Percentiles rank a stretch among this genome's conserved stretches.
Conservation (phyloP, 2,113 vertebrate genomes). For the Python bivittatus region DNA sequence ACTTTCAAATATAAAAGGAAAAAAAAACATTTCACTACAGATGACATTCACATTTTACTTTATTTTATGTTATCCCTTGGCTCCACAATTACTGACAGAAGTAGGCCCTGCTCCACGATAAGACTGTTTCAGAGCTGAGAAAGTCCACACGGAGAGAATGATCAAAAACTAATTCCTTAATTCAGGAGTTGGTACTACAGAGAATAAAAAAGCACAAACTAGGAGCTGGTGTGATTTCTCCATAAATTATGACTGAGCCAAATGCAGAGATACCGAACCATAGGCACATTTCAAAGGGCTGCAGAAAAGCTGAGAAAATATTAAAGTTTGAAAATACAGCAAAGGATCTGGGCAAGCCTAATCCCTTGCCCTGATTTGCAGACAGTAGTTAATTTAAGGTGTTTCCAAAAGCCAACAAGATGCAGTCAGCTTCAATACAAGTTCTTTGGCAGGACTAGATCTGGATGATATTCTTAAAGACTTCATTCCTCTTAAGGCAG, state of each 20-base stretch:
- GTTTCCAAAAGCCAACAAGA: background rate
- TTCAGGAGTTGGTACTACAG: background rate
- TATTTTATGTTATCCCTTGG: background rate
- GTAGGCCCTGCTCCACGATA: background rate
- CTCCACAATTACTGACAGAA: background rate
- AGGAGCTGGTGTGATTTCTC: background rate
- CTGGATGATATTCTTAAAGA: background rate
- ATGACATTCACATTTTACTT: background rate
- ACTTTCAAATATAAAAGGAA: background rate
- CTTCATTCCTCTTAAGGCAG: background rate
- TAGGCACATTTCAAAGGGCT: background rate
- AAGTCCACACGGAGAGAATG: background rate
- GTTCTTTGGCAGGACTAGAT: background rate
- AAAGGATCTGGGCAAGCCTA: background rate
- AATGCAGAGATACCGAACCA: background rate
- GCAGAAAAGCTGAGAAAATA: background rate
- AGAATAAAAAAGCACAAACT: background rate
- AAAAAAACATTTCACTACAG: background rate
- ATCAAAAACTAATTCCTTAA: background rate
- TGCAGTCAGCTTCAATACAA: background rate
- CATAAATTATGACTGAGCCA: background rate
- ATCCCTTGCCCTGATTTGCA: background rate
- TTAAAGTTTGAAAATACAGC: background rate
- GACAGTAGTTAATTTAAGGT: background rate
- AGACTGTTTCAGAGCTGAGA: background rate